phyloP scores from a whole-genome alignment of 2,113 vertebrate genomes.

The Buteo buteo region DNA sequence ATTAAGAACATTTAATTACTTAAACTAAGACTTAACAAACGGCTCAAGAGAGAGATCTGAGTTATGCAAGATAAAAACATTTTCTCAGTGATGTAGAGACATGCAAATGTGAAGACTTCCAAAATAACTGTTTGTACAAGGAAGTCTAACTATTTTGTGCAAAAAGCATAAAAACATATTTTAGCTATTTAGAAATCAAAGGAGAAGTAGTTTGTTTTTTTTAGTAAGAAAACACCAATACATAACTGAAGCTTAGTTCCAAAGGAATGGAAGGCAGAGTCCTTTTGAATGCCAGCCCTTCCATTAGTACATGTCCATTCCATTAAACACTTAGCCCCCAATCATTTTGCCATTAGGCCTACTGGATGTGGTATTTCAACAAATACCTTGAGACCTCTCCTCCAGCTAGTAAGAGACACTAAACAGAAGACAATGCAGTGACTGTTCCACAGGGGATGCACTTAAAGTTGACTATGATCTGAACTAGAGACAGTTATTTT shows the following conservation, averaged over 20 bases:
- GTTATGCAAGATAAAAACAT: not conserved
- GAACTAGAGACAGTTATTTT: not conserved
- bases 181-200: not conserved
- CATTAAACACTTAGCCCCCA: rapidly evolving
- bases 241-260: not conserved
- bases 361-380: not conserved
- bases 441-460: not conserved
- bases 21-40: not conserved
- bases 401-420: not conserved
- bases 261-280: not conserved
- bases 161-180: not conserved
- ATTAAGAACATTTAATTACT: not conserved
- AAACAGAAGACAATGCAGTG: not conserved
- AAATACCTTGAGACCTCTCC: not conserved
- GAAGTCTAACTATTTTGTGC: not conserved
- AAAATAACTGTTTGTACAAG: not conserved
- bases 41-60: not conserved
- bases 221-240: not conserved
- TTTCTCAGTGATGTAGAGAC: not conserved
- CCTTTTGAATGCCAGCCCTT: not conserved
- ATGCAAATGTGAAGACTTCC: not conserved
- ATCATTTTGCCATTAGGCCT: not conserved
- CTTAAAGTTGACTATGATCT: not conserved
- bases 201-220: not conserved
- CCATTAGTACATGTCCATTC: rapidly evolving